phyloP scores from a whole-genome alignment of 2,797 vertebrate species.

The Lepus townsendii region DNA sequence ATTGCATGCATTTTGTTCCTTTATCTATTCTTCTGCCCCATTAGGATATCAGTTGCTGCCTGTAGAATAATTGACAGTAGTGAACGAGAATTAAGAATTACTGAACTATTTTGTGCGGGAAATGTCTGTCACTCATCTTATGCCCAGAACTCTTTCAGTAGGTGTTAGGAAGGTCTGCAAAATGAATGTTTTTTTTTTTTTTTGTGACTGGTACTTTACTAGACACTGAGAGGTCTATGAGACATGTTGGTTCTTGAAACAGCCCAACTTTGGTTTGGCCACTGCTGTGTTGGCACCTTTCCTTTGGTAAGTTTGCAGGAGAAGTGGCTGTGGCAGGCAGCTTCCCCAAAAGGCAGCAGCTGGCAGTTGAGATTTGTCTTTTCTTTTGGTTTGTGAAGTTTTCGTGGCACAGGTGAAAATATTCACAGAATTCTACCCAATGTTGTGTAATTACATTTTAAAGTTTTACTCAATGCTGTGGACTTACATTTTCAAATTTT shows the following conservation, averaged over 20 bases:
- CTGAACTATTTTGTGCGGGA: neutral
- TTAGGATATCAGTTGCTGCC: neutral
- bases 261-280: neutral
- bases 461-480: constrained; percentile 53
- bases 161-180: neutral
- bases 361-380: constrained; percentile 40
- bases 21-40: neutral
- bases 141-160: neutral
- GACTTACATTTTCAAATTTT: constrained; percentile 58
- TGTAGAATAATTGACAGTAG: neutral
- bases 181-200: neutral
- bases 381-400: constrained; percentile 71
- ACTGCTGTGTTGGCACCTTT: neutral
- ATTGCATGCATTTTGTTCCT: neutral
- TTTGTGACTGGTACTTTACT: constrained; percentile 17
- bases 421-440: constrained; percentile 64
- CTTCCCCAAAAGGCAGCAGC: constrained; percentile 40
- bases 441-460: constrained; percentile 69
- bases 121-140: neutral
- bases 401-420: constrained; percentile 60
- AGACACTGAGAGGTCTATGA: neutral
- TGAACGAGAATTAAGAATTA: neutral
- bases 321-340: constrained; percentile 2
- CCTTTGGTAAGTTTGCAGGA: constrained; percentile 45
- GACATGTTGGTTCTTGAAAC: neutral